These are phyloP conservation scores for Anneissia japonica DNA, from an alignment of 35 echinoderm and acorn worm species.

Conservation along the genomic window DNA sequence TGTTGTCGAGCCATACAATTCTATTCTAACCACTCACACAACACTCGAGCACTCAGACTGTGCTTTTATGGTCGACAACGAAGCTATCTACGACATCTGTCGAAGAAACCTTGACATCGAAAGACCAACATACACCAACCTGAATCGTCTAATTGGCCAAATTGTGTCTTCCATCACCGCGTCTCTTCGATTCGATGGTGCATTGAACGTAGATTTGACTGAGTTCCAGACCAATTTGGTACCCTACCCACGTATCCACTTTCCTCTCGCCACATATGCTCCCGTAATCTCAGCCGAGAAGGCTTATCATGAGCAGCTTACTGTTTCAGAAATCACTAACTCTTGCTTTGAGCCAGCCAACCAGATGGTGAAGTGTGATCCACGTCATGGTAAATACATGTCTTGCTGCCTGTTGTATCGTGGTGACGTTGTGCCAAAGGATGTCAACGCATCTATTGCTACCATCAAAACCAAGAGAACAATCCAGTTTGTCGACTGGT, in stretches of 20 bases:
- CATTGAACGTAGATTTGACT: conserved; percentile 20
- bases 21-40: neutral
- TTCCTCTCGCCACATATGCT: neutral
- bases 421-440: conserved; percentile 11
- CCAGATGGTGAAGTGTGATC: conserved; percentile 69
- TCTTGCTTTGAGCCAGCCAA: conserved; percentile 55
- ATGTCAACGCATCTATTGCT: conserved; percentile 8
- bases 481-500: conserved; percentile 7
- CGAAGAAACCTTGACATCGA: conserved; percentile 2
- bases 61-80: conserved; percentile 7
- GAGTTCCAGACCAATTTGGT: conserved; percentile 45
- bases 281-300: neutral
- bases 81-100: conserved; percentile 14
- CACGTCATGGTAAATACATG: conserved; percentile 31
- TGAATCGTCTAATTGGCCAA: neutral
- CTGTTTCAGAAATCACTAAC: conserved; percentile 46
- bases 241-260: conserved; percentile 25
- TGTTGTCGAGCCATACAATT: conserved; percentile 16
- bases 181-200: conserved; percentile 20
- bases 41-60: conserved; percentile 8
- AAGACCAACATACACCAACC: neutral
- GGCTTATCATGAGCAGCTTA: conserved; percentile 28
- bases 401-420: conserved; percentile 35
- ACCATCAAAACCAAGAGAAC: conserved; percentile 6
- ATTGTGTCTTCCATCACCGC: conserved; percentile 9